Conservation (phyloP, 2,797 vertebrate genomes). For the Oreochromis grahami region DNA sequence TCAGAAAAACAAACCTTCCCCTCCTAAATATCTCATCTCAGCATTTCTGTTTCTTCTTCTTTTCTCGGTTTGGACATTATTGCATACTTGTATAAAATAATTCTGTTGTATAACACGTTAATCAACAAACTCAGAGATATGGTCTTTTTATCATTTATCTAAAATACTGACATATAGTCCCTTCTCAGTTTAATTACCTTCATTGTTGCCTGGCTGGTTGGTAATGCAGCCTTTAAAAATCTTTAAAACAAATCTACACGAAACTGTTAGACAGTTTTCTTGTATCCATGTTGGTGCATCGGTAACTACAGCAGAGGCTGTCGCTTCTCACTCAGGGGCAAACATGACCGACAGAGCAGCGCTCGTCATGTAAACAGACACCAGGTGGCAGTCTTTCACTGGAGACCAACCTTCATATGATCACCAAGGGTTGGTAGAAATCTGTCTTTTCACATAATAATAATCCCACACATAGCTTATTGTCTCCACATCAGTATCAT, state of each 20-base stretch:
- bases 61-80: background rate
- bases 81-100: background rate
- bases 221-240: accelerated
- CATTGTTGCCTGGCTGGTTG: background rate
- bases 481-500: background rate
- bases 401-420: background rate
- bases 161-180: accelerated
- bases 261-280: background rate
- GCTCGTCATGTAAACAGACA: background rate
- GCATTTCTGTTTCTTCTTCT: background rate
- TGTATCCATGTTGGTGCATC: background rate
- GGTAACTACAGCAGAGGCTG: background rate
- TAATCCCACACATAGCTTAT: background rate
- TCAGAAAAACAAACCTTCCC: background rate
- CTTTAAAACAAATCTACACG: background rate
- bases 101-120: background rate
- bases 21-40: background rate
- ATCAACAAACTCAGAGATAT: background rate
- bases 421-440: background rate
- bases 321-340: background rate
- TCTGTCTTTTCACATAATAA: background rate
- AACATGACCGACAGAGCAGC: background rate
- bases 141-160: background rate
- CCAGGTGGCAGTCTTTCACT: background rate
- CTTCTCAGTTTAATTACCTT: background rate